These are phyloP conservation scores for Stenodera caucasica DNA, from an alignment of 2,888 invertebrate genomes.

Conservation along the genomic window DNA sequence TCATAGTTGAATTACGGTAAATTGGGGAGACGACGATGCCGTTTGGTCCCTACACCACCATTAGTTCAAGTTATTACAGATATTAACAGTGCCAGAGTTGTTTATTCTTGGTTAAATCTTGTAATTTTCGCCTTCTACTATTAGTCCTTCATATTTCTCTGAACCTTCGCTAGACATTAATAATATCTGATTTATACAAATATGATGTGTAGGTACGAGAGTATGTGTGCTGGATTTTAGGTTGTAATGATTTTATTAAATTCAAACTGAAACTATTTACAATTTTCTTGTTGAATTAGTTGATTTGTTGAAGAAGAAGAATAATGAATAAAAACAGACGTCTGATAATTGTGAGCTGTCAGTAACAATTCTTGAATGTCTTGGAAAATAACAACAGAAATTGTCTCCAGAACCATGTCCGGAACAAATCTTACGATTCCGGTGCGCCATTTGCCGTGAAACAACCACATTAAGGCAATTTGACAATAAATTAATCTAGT, in stretches of 20 bases:
- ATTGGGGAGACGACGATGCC: conserved; percentile 40
- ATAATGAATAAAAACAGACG: not conserved
- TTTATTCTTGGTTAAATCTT: conserved; percentile 48
- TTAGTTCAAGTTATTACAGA: conserved; percentile 46
- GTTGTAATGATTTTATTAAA: conserved; percentile 48
- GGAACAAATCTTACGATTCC: conserved; percentile 46
- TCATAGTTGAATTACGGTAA: conserved; percentile 45
- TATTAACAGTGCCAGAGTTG: conserved; percentile 43
- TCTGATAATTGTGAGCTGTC: conserved; percentile 1
- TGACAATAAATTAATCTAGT: conserved; percentile 57
- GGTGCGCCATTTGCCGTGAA: conserved; percentile 50
- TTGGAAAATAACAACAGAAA: conserved; percentile 9
- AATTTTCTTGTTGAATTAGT: not conserved
- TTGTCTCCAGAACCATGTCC: conserved; percentile 35
- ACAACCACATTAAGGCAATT: conserved; percentile 56
- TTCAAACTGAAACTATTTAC: conserved; percentile 26
- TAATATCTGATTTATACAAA: conserved; percentile 49
- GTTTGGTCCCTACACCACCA: conserved; percentile 40
- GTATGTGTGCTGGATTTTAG: conserved; percentile 42
- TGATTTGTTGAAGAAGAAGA: no score
- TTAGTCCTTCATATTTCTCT: conserved; percentile 36
- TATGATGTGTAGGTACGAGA: no score
- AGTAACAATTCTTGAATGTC: not conserved
- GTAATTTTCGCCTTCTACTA: conserved; percentile 42
- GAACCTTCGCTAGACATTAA: conserved; percentile 44